Conservation (phyloP, 2,888 invertebrate genomes). For the Microplitis manilae region DNA sequence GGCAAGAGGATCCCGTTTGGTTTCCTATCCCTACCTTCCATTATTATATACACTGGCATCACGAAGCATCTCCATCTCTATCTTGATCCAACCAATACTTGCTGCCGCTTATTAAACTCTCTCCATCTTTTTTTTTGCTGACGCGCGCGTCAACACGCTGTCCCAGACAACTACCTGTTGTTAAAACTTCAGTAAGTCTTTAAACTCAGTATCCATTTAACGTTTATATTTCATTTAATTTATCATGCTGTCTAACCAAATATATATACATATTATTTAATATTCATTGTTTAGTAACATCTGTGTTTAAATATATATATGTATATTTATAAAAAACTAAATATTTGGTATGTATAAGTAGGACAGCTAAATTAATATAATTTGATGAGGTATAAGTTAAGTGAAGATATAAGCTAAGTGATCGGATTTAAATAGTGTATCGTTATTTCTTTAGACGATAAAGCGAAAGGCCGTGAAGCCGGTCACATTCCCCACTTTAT, state of each 20-base stretch:
- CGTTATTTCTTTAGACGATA: slow-evolving; percentile 33
- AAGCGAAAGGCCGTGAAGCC: slow-evolving; percentile 53
- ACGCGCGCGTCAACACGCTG: slow-evolving; percentile 60
- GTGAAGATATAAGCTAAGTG: background rate
- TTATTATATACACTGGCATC: slow-evolving; percentile 2
- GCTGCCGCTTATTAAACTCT: slow-evolving; percentile 42
- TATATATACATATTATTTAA: no score
- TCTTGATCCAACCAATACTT: slow-evolving; percentile 46
- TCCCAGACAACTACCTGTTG: slow-evolving; percentile 67
- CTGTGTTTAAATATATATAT: no score
- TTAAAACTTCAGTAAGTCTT: slow-evolving; percentile 53
- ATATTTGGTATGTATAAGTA: no score
- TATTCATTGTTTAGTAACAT: no score
- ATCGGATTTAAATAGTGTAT: slow-evolving; percentile 1
- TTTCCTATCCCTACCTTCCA: slow-evolving; percentile 37
- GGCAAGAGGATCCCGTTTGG: slow-evolving; percentile 33
- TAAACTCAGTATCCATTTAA: background rate
- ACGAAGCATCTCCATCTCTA: slow-evolving; percentile 27
- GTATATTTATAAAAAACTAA: no score
- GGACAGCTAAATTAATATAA: slow-evolving; percentile 27
- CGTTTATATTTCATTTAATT: slow-evolving; percentile 2
- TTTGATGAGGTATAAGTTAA: background rate
- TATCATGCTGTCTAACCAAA: no score
- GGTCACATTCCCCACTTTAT: slow-evolving; percentile 47
- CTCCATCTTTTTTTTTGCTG: slow-evolving; percentile 43